phyloP scores from a whole-genome alignment of 2,797 vertebrate species.

The Phrynocephalus forsythii region DNA sequence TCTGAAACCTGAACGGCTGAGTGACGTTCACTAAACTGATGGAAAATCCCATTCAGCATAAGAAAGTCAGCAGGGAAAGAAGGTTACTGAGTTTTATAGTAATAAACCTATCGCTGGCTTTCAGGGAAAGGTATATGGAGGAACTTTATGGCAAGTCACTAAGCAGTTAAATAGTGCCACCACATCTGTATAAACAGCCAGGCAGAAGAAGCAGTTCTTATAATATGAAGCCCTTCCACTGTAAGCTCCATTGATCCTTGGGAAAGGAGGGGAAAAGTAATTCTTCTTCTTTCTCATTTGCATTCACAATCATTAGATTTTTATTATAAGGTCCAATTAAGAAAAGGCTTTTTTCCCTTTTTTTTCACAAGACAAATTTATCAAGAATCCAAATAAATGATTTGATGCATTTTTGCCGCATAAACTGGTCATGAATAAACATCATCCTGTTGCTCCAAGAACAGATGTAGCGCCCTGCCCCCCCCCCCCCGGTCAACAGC shows the following conservation, averaged over 20 bases:
- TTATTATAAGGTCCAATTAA: slow-evolving; percentile 70
- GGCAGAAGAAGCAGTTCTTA: slow-evolving; percentile 35
- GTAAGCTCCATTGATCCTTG: neutral
- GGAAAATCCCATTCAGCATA: slow-evolving; percentile 46
- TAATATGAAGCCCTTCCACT: slow-evolving; percentile 48
- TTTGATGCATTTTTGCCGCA: slow-evolving; percentile 69
- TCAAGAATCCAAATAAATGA: slow-evolving; percentile 73
- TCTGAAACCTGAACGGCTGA: slow-evolving; percentile 44
- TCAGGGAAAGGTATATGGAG: slow-evolving; percentile 45
- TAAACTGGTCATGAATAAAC: slow-evolving; percentile 75
- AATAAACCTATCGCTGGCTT: slow-evolving; percentile 54
- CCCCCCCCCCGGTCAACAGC: slow-evolving; percentile 53
- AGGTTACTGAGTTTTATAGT: slow-evolving; percentile 30
- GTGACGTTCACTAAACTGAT: slow-evolving; percentile 46
- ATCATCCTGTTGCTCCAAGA: slow-evolving; percentile 70
- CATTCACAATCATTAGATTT: slow-evolving; percentile 64
- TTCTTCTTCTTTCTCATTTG: slow-evolving; percentile 68
- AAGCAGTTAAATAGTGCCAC: neutral
- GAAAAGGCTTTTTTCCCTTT: slow-evolving; percentile 57
- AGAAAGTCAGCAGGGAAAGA: slow-evolving; percentile 48
- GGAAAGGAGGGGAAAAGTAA: slow-evolving; percentile 14
- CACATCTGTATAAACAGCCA: slow-evolving; percentile 36
- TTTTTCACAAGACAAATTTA: slow-evolving; percentile 71
- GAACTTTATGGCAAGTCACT: slow-evolving; percentile 18
- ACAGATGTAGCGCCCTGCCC: slow-evolving; percentile 69